phyloP scores from a whole-genome alignment of 2,888 invertebrate genomes.

The Buathra laborator region DNA sequence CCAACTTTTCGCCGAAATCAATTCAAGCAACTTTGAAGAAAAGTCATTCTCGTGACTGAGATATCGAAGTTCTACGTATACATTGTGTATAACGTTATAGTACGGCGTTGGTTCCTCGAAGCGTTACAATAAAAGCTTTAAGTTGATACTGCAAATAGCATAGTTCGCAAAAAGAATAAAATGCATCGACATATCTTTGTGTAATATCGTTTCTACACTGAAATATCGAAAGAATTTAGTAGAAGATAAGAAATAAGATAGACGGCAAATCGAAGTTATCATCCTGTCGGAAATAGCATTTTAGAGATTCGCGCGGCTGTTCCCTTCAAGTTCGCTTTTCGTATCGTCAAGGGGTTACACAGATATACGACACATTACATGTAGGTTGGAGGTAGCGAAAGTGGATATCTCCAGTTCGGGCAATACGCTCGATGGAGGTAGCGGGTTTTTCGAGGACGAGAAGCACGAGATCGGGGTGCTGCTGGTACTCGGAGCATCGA shows the following conservation, averaged over 20 bases:
- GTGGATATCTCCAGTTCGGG: neutral
- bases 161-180: neutral
- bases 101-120: neutral
- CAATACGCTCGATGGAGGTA: neutral
- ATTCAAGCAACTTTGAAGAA: conserved; percentile 38
- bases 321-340: neutral
- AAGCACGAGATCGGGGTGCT: conserved; percentile 38
- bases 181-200: neutral
- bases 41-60: conserved; percentile 38
- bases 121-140: neutral
- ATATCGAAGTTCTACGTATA: conserved; percentile 36
- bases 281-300: neutral
- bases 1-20: conserved; percentile 52
- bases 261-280: neutral
- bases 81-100: neutral
- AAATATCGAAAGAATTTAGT: neutral
- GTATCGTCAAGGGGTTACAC: neutral
- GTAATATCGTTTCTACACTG: neutral
- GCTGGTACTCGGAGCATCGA: conserved; percentile 36
- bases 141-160: neutral
- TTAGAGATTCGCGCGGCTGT: neutral
- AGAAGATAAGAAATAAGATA: neutral
- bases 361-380: neutral
- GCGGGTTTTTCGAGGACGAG: conserved; percentile 38
- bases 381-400: neutral